phyloP scores from a whole-genome alignment of 2,888 invertebrate species.

The Drosophila diplacantha region DNA sequence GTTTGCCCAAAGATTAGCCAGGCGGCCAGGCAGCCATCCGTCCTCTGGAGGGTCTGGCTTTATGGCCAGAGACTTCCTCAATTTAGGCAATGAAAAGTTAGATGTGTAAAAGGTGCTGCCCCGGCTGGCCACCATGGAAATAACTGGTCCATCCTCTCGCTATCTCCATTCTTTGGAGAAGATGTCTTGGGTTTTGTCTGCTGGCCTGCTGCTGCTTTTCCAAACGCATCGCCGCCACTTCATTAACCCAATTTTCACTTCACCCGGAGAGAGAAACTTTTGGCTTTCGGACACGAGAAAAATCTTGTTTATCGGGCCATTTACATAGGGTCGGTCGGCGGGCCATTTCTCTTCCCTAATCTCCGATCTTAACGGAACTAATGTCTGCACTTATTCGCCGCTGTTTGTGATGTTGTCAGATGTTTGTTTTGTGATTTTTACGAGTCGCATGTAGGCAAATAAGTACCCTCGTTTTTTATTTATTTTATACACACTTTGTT shows the following conservation, averaged over 20 bases:
- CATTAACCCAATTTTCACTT: constrained; percentile 69
- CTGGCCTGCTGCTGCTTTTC: constrained; percentile 29
- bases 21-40: not conserved
- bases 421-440: constrained; percentile 44
- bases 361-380: constrained; percentile 64
- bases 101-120: constrained; percentile 16
- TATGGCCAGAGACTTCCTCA: constrained; percentile 40
- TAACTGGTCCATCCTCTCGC: constrained; percentile 25
- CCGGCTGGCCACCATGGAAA: constrained; percentile 12
- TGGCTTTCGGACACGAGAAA: constrained; percentile 44
- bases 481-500: constrained; percentile 38
- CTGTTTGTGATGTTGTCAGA: not conserved
- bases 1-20: constrained; percentile 35
- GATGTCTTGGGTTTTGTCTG: constrained; percentile 21
- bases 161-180: constrained; percentile 4
- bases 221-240: constrained; percentile 23
- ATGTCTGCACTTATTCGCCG: constrained; percentile 47
- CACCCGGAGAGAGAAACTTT: constrained; percentile 58
- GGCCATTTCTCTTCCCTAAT: constrained; percentile 33
- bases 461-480: constrained; percentile 32
- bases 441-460: constrained; percentile 12
- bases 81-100: constrained; percentile 11
- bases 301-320: constrained; percentile 58
- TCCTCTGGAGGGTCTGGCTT: constrained; percentile 23
- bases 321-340: constrained; percentile 49